phyloP scores from a whole-genome alignment of 2,797 vertebrate species.

The Gambusia yucatana region DNA sequence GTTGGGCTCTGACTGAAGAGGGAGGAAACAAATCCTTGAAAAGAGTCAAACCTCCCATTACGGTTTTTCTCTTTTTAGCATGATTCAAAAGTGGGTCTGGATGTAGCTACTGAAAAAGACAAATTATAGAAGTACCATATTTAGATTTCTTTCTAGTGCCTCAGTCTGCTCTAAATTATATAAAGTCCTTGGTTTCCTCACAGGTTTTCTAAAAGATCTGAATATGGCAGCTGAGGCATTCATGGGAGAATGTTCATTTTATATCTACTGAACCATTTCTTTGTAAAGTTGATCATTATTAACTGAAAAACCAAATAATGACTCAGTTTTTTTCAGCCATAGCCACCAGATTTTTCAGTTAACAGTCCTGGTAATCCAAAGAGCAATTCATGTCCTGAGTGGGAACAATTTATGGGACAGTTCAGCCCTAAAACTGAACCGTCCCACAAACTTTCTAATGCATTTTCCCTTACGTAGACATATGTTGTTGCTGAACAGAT shows the following conservation, averaged over 20 bases:
- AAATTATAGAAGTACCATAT: not conserved
- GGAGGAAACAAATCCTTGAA: not conserved
- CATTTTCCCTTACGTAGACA: conserved; percentile 89
- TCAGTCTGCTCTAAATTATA: not conserved
- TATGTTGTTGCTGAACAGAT: conserved; percentile 89
- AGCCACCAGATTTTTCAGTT: not conserved
- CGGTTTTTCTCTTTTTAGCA: not conserved
- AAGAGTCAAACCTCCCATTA: not conserved
- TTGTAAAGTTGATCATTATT: too few relatives aligned
- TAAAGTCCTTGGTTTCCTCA: not conserved
- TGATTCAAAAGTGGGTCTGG: not conserved
- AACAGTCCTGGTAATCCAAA: not conserved
- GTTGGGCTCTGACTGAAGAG: not conserved
- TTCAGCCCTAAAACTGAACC: not conserved
- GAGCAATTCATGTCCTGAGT: not conserved
- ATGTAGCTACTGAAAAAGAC: not conserved
- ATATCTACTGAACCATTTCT: not conserved
- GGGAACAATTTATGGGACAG: not conserved
- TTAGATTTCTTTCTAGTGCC: not conserved
- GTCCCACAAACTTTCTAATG: not conserved
- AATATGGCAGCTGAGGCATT: not conserved
- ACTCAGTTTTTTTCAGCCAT: not conserved
- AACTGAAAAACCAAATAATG: not conserved
- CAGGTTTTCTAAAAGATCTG: not conserved
- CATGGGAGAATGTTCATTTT: not conserved